These are phyloP conservation scores for Cyclopterus lumpus DNA, from an alignment of 2,797 vertebrate genomes.

Conservation along the genomic window DNA sequence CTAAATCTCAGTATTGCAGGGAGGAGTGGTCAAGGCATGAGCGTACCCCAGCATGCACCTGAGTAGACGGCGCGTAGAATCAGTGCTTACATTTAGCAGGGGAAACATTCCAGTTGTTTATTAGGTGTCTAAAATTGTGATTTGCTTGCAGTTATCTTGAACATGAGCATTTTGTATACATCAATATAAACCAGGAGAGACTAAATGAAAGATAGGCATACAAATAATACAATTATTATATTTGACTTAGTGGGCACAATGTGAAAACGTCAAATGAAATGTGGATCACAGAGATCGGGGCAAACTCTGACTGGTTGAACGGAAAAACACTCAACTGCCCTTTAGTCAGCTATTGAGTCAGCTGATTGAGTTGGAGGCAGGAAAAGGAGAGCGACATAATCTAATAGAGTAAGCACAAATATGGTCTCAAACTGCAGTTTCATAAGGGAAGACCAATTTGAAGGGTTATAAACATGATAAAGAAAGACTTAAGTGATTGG, in stretches of 20 bases:
- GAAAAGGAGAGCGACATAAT: not conserved
- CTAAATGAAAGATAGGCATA: not conserved
- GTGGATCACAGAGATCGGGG: not conserved
- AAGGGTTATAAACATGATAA: not conserved
- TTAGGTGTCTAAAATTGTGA: slow-evolving; percentile 16
- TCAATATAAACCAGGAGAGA: not conserved
- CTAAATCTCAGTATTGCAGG: not conserved
- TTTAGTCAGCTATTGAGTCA: no score
- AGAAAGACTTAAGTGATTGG: not conserved
- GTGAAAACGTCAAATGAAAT: not conserved
- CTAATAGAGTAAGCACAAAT: not conserved
- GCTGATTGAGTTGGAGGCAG: not conserved
- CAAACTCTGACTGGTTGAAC: not conserved
- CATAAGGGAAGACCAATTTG: not conserved
- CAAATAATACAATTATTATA: not conserved
- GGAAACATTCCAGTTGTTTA: slow-evolving; percentile 6
- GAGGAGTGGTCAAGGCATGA: not conserved
- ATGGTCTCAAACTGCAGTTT: not conserved
- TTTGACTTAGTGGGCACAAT: not conserved
- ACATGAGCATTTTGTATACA: not conserved
- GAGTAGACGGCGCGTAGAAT: not conserved
- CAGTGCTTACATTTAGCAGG: not conserved
- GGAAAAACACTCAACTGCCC: not conserved
- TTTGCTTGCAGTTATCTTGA: not conserved
- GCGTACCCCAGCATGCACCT: slow-evolving; percentile 12